phyloP scores from a whole-genome alignment of 1,140 invertebrate species.

The Trichonephila clavipes region DNA sequence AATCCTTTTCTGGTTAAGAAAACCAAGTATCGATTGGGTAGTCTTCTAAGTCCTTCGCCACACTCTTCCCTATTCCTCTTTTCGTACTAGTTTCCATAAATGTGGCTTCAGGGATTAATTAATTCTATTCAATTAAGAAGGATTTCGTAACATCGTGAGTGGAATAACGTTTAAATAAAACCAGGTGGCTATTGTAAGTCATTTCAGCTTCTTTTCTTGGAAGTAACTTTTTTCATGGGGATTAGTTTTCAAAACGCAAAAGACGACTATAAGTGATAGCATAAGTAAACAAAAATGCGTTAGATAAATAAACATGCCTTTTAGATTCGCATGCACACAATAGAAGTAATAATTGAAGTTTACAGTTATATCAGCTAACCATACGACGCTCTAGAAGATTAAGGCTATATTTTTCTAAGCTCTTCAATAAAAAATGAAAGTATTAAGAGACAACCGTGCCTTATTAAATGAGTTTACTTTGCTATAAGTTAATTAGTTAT shows the following conservation, averaged over 20 bases:
- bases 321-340: neutral
- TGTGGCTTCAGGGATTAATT: conserved; percentile 65
- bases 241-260: neutral
- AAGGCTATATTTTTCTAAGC: neutral
- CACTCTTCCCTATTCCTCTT: conserved; percentile 3
- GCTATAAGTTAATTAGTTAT: conserved; percentile 47
- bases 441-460: neutral
- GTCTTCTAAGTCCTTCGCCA: conserved; percentile 33
- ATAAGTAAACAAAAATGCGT: conserved; percentile 38
- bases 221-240: neutral
- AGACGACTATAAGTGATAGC: neutral
- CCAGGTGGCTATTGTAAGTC: conserved; percentile 39
- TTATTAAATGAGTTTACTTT: neutral
- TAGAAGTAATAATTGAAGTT: conserved; percentile 42
- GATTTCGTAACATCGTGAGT: conserved; percentile 36
- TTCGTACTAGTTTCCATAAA: conserved; percentile 59
- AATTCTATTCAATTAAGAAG: conserved; percentile 67
- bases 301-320: neutral
- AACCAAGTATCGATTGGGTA: conserved; percentile 60
- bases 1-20: conserved; percentile 59
- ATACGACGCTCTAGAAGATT: neutral
- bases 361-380: neutral
- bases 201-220: conserved; percentile 5
- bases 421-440: conserved; percentile 17
- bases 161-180: conserved; percentile 23